A percentile compares a stretch with the other conserved stretches of the same genome.
Conservation (phyloP, 1,140 invertebrate genomes). For the Acromyrmex heyeri region DNA sequence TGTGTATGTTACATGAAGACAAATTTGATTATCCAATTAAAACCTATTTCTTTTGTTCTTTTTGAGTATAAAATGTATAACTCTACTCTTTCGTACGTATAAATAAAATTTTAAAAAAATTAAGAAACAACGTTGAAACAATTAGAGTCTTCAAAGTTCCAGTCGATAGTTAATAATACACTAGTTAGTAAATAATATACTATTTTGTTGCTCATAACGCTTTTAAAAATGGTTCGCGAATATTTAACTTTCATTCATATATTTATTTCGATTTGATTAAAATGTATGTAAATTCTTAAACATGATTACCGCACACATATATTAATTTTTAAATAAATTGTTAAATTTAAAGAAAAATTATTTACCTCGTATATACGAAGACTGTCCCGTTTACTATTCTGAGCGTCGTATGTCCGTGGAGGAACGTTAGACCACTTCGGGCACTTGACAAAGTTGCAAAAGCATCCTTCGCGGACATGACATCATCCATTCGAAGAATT, state of each 20-base stretch:
- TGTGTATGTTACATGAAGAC: not conserved
- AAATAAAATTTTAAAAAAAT: not conserved
- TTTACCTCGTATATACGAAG: conserved; percentile 89
- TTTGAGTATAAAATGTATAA: not conserved
- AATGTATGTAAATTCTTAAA: not conserved
- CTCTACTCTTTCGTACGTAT: not conserved
- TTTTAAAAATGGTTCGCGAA: not conserved
- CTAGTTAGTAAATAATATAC: not conserved
- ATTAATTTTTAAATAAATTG: not conserved
- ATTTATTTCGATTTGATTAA: too few species aligned
- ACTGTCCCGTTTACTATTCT: conserved; percentile 86
- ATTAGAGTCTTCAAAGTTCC: not conserved
- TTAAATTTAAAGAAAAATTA: not conserved
- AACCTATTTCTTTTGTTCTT: not conserved
- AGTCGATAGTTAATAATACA: not conserved
- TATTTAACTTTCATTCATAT: not conserved
- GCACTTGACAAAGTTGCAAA: conserved; percentile 77
- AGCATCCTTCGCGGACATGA: conserved; percentile 76
- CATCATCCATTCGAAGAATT: conserved; percentile 88
- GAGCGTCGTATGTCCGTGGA: conserved; percentile 87
- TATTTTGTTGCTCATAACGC: not conserved
- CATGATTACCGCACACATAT: not conserved
- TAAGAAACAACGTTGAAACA: not conserved
- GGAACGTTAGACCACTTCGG: conserved; percentile 85
- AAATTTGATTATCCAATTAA: conserved; percentile 42